Conservation (phyloP, 1,140 invertebrate genomes). For the Xylocopa sonorina region DNA sequence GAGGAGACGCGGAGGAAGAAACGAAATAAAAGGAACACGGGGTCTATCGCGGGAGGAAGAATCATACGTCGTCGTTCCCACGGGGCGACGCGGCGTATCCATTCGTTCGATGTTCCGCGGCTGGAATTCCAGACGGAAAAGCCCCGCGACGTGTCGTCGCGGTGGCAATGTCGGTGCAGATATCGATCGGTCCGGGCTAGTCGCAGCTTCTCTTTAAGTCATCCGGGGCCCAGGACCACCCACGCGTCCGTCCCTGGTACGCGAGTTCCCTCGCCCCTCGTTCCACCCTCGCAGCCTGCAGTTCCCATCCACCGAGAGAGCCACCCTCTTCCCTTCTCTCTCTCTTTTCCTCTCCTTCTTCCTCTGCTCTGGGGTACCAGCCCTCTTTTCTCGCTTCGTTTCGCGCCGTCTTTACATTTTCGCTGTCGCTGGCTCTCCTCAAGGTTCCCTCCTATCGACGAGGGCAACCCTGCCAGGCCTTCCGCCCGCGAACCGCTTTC, state of each 20-base stretch:
- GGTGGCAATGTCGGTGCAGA: conserved; percentile 69
- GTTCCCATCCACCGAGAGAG: conserved; percentile 41
- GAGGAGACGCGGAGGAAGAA: neutral
- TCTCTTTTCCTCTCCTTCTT: neutral
- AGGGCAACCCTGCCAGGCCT: too few relatives aligned
- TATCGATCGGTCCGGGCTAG: conserved; percentile 77
- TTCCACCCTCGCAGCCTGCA: conserved; percentile 43
- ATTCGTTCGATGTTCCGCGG: neutral
- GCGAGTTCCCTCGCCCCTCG: neutral
- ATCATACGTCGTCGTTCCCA: conserved; percentile 8
- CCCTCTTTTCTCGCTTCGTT: conserved; percentile 11
- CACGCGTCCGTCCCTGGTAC: conserved; percentile 58
- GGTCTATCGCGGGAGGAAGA: conserved; percentile 23
- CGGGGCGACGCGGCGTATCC: neutral
- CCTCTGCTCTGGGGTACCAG: neutral
- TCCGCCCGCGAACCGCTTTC: neutral
- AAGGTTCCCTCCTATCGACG: conserved; percentile 42
- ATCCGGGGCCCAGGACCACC: conserved; percentile 66
- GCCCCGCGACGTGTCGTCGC: conserved; percentile 47
- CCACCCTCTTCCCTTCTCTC: conserved; percentile 17
- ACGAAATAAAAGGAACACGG: neutral
- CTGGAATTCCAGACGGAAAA: conserved; percentile 30
- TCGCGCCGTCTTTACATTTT: conserved; percentile 18
- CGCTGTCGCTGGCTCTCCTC: conserved; percentile 27
- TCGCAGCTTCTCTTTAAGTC: conserved; percentile 81